Conservation (phyloP, 1,140 invertebrate species). For the Drosophila kohkoa region DNA sequence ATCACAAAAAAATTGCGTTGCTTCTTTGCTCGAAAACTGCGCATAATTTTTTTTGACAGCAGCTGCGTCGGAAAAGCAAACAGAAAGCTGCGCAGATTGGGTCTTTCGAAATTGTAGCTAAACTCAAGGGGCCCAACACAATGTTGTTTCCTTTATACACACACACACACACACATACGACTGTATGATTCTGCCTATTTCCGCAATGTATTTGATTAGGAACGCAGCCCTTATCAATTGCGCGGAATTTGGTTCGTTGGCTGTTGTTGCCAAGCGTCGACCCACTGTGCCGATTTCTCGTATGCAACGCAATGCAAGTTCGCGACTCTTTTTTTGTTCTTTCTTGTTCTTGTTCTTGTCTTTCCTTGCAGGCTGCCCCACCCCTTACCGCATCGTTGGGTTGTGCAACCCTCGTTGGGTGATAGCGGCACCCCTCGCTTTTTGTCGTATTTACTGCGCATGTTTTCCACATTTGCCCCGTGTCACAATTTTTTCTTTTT, state of each 20-base stretch:
- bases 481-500: conserved; percentile 24
- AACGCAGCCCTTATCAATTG: conserved; percentile 50
- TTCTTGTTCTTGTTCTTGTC: not conserved
- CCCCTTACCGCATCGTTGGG: not conserved
- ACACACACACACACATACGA: not conserved
- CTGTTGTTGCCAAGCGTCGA: conserved; percentile 33
- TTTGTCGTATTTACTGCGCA: conserved; percentile 55
- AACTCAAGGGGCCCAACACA: conserved; percentile 20
- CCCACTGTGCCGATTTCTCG: conserved; percentile 17
- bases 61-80: conserved; percentile 8
- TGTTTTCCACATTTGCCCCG: conserved; percentile 59
- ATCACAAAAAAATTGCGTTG: conserved; percentile 29
- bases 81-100: conserved; percentile 59
- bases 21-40: conserved; percentile 35
- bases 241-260: conserved; percentile 23
- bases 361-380: not conserved
- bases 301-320: conserved; percentile 27
- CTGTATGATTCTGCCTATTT: conserved; percentile 37
- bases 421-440: conserved; percentile 24
- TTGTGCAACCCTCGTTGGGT: not conserved
- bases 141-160: conserved; percentile 24
- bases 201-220: conserved; percentile 69
- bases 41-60: conserved; percentile 19
- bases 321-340: conserved; percentile 14
- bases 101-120: conserved; percentile 46